A percentile compares a stretch with the other conserved stretches of the same genome.
phyloP scores from a whole-genome alignment of 2,113 vertebrate genomes.

The Benitochromis conjunctus region DNA sequence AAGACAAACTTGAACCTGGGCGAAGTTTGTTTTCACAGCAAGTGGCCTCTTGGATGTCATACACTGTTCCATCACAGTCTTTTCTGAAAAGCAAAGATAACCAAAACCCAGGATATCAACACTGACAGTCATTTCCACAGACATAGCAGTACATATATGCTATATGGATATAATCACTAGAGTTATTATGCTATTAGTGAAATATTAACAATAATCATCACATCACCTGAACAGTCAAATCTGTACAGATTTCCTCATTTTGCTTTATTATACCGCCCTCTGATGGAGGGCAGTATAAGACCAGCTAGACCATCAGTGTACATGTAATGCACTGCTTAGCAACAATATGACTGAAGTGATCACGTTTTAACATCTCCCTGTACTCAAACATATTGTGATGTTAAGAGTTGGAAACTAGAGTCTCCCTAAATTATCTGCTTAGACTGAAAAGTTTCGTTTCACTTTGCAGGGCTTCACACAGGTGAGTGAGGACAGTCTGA shows the following conservation, averaged over 20 bases:
- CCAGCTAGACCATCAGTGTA: not conserved
- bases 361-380: not conserved
- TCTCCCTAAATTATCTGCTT: not conserved
- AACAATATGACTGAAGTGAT: not conserved
- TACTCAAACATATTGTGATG: not conserved
- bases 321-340: not conserved
- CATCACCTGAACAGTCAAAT: not conserved
- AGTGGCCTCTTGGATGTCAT: not conserved
- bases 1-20: not conserved
- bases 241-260: not conserved
- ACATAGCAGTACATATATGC: not conserved
- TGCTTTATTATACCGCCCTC: not conserved
- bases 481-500: not conserved
- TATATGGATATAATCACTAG: no score
- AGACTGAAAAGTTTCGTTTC: not conserved
- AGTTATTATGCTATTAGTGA: no score
- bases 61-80: not conserved
- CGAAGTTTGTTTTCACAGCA: not conserved
- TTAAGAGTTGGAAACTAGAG: not conserved
- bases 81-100: not conserved
- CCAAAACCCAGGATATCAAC: not conserved
- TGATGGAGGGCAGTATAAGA: no score
- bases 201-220: not conserved
- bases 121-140: not conserved
- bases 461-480: not conserved